phyloP scores from a whole-genome alignment of 2,888 invertebrate genomes.

The Exocentrus adspersus region DNA sequence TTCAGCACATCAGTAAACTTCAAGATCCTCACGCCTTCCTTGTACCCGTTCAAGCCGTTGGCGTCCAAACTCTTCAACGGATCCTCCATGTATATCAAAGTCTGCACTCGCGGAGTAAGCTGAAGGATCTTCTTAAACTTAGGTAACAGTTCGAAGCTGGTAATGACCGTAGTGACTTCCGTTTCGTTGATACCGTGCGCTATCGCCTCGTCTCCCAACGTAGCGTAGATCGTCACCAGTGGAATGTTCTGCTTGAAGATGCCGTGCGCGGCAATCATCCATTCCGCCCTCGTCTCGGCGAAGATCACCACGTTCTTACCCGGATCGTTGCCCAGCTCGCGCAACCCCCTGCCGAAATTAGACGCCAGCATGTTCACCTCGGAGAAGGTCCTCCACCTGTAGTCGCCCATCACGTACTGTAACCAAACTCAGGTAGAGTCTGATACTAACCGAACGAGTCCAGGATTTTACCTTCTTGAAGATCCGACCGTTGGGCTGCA shows the following conservation, averaged over 20 bases:
- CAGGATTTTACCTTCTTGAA: conserved; percentile 84
- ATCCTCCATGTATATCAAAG: conserved; percentile 89
- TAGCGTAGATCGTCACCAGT: conserved; percentile 98
- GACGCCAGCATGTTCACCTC: conserved; percentile 81
- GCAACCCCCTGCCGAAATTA: conserved; percentile 85
- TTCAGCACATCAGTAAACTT: conserved; percentile 79
- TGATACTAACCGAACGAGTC: too few species aligned
- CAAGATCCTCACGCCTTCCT: conserved; percentile 76
- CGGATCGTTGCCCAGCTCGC: conserved; percentile 79
- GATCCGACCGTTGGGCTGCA: conserved; percentile 91
- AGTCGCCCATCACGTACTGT: conserved; percentile 92
- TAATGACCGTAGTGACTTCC: conserved; percentile 92
- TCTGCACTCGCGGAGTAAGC: conserved; percentile 79
- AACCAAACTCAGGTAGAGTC: conserved; percentile 44
- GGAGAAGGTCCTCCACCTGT: conserved; percentile 86
- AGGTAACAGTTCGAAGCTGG: conserved; percentile 89
- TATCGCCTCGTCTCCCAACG: conserved; percentile 93
- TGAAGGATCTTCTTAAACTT: conserved; percentile 85
- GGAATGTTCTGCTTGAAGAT: conserved; percentile 95
- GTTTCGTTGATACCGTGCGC: conserved; percentile 97
- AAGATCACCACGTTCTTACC: conserved; percentile 88
- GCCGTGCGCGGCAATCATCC: conserved; percentile 97
- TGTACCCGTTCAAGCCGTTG: conserved; percentile 69
- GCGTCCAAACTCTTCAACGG: conserved; percentile 79
- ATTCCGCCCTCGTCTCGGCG: conserved; percentile 97